Evolutionary conservation across 2,113 vertebrate species (phyloP).

Genomic region (Lichenostomus cassidix): DNA sequence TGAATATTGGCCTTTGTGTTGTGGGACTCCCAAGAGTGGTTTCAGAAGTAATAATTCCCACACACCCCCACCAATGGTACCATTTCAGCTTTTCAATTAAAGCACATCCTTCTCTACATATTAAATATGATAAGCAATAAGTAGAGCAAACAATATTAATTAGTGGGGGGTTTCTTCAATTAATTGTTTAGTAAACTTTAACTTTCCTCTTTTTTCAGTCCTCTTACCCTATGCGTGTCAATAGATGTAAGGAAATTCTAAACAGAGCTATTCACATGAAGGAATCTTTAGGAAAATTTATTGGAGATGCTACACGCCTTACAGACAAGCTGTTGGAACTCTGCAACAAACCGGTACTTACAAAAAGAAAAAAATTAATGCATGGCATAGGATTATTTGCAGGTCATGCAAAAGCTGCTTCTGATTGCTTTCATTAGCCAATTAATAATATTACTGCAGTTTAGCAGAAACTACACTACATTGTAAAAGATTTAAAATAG

Average conservation of each 20-base stretch:
- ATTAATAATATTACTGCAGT: background rate
- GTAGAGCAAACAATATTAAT: background rate
- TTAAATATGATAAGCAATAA: background rate
- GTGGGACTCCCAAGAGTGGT: background rate
- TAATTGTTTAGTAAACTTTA: background rate
- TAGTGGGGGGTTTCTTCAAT: background rate
- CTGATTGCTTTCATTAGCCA: background rate
- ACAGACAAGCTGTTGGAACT: constrained; percentile 95
- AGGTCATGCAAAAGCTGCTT: background rate
- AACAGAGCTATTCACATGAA: constrained; percentile 90
- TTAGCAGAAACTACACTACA: background rate
- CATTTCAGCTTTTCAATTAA: background rate
- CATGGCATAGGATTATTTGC: background rate
- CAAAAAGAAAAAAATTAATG: background rate
- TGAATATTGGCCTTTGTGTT: background rate
- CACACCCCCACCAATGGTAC: fast-evolving
- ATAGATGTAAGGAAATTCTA: constrained; percentile 94
- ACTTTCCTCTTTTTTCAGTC: constrained; percentile 77
- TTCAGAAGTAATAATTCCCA: background rate
- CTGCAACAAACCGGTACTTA: constrained; percentile 91
- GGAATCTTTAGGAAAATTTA: constrained; percentile 89
- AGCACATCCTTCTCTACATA: background rate
- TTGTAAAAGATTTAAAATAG: background rate
- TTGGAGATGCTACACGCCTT: constrained; percentile 89
- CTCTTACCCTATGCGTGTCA: constrained; percentile 90